A percentile compares a stretch with the other conserved stretches of the same genome.
Conservation (phyloP, 2,888 invertebrate species). For the Drosophila niveifrons region DNA sequence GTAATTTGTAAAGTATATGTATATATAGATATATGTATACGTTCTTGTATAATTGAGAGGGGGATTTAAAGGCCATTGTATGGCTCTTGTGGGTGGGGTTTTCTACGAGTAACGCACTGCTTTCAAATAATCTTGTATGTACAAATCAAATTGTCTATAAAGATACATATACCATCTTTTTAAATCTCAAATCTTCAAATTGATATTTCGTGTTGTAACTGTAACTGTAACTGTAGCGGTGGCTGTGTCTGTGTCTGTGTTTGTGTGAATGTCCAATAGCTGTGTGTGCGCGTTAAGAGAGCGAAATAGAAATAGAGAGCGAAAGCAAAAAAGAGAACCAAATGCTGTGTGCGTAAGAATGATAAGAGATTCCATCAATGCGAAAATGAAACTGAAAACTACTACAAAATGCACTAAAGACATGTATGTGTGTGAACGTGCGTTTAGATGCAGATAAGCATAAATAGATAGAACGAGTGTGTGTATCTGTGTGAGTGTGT, state of each 20-base stretch:
- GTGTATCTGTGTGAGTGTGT: not conserved
- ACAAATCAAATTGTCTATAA: conserved; percentile 38
- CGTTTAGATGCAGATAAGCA: conserved; percentile 12
- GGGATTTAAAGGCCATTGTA: conserved; percentile 21
- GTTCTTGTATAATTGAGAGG: conserved; percentile 21
- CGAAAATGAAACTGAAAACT: conserved; percentile 12
- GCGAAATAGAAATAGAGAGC: not conserved
- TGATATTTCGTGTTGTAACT: conserved; percentile 7
- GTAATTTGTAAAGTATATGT: not conserved
- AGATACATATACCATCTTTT: conserved; percentile 3
- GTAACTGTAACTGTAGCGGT: conserved; percentile 1
- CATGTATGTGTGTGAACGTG: conserved; percentile 13
- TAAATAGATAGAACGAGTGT: conserved; percentile 1
- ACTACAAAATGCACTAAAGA: not conserved
- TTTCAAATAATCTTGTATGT: conserved; percentile 33
- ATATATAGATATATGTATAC: conserved; percentile 17
- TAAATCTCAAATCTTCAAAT: conserved; percentile 23
- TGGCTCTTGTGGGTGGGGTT: conserved; percentile 32
- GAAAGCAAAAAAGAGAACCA: not conserved
- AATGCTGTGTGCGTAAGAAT: not conserved
- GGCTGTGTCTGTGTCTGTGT: not conserved
- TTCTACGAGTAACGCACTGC: conserved; percentile 14
- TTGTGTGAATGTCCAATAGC: not conserved
- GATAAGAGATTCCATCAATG: not conserved
- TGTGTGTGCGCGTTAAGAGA: conserved; percentile 4